These are phyloP conservation scores for Psittacara wagleri DNA, from an alignment of 2,113 vertebrate species.

Conservation along the genomic window DNA sequence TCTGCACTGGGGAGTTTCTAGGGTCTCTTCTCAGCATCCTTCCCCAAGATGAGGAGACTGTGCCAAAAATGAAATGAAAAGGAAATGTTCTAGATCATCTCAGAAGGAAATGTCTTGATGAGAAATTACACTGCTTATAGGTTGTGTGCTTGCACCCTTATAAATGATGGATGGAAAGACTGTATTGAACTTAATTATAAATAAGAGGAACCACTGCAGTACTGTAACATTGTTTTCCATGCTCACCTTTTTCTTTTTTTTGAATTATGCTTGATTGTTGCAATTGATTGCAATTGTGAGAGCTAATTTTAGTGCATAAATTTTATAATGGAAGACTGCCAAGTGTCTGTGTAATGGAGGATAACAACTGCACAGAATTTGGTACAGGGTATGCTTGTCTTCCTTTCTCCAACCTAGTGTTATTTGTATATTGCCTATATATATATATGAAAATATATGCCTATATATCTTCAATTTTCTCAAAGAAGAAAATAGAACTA, in stretches of 20 bases:
- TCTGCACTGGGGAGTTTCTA: neutral
- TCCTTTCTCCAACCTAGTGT: neutral
- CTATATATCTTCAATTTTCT: neutral
- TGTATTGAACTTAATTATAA: neutral
- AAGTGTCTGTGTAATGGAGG: conserved; percentile 6
- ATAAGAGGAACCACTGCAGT: neutral
- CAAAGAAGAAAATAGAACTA: neutral
- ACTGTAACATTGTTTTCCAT: neutral
- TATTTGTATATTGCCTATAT: neutral
- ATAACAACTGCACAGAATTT: neutral
- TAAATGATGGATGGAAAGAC: accelerated
- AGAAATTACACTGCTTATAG: neutral
- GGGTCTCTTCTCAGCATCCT: neutral
- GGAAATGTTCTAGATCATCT: accelerated
- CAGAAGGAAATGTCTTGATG: neutral
- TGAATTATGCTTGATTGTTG: conserved; percentile 27
- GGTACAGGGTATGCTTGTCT: neutral
- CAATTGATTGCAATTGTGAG: conserved; percentile 53
- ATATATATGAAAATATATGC: neutral
- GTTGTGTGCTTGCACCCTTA: neutral
- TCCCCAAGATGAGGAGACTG: neutral
- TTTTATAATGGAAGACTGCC: conserved; percentile 4
- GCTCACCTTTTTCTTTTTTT: neutral
- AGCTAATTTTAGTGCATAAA: conserved; percentile 49
- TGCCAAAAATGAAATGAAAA: neutral